Base-by-base conservation (phyloP, 2,113 vertebrate species). In the Muntiacus muntjak region DNA sequence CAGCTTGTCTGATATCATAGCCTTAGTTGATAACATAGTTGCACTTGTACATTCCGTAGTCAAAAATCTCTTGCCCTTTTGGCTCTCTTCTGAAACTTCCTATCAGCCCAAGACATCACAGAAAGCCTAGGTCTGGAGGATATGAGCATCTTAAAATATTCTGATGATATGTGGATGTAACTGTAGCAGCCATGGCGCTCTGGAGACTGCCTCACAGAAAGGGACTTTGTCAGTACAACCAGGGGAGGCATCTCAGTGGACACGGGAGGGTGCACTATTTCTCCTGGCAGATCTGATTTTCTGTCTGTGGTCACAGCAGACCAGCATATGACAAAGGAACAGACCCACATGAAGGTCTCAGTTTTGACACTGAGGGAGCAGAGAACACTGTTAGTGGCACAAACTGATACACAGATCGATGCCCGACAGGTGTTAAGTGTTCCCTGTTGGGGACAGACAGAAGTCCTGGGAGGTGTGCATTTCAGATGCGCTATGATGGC, bases 111-210 rank as follows among this genome's bases (percentile, higher is more conserved):
- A 40, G 43, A 54, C 85, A 96, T 90, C 88, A 64, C 16, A 23
- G 52, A 45, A 19, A 87, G 36, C 67, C 57, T 28, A 10, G 7
- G 13, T 54, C 1, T 43, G n/a, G 54, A 52, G 36, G 43, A 26
- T 5, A 5, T 1, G 1, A 57, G 4, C n/a, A 64, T 76, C 28
- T 19, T 2, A n/a, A 76, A 82, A 54, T 67, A 28, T 5, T 30
- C 40, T 1, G 2, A 45, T 3, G 0, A 2, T 3, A 2, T 5
- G 7, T 50, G 33, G 11, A 5, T 3, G 1, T 60, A 7, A 13
- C 28, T 3, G 0, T 0, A 6, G 33, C 43, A n/a, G 36, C 43
- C 26, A 0, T 0, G 36, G 15, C 7, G 6, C 5, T 19, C 71
- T 30, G 57, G 40, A 43, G 55, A 15, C 6, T 2, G 3, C 17